phyloP scores from a whole-genome alignment of 2,113 vertebrate species.

The Chionomys nivalis region DNA sequence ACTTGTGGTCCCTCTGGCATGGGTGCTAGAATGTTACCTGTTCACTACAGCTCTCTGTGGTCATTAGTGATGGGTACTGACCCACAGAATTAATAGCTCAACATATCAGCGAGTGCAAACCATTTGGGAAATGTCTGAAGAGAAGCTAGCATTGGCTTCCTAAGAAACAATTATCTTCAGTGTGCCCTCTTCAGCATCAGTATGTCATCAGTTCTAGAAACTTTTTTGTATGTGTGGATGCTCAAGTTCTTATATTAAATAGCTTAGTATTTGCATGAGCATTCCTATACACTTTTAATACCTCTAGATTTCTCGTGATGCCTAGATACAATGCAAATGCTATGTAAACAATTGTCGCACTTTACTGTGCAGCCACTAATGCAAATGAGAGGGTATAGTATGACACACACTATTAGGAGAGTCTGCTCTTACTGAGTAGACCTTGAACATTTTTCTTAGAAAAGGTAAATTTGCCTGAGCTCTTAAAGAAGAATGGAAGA shows the following conservation, averaged over 20 bases:
- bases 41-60: not conserved
- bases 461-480: not conserved
- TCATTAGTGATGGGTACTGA: constrained; percentile 19
- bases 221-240: not conserved
- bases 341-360: not conserved
- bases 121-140: constrained; percentile 57
- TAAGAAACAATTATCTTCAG: constrained; percentile 23
- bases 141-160: not conserved
- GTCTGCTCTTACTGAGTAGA: not conserved
- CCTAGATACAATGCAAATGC: not conserved
- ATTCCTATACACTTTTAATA: not conserved
- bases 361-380: not conserved
- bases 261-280: not conserved
- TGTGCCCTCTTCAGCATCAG: not conserved
- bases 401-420: not conserved
- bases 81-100: constrained; percentile 27
- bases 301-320: not conserved
- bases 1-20: not conserved
- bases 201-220: not conserved
- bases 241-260: not conserved
- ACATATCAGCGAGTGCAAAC: constrained; percentile 17
- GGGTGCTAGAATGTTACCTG: not conserved
- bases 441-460: not conserved
- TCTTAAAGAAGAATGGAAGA: not conserved
- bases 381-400: not conserved